Evolutionary conservation across 2,113 vertebrate genomes (phyloP).

Genomic region (Uria lomvia): DNA sequence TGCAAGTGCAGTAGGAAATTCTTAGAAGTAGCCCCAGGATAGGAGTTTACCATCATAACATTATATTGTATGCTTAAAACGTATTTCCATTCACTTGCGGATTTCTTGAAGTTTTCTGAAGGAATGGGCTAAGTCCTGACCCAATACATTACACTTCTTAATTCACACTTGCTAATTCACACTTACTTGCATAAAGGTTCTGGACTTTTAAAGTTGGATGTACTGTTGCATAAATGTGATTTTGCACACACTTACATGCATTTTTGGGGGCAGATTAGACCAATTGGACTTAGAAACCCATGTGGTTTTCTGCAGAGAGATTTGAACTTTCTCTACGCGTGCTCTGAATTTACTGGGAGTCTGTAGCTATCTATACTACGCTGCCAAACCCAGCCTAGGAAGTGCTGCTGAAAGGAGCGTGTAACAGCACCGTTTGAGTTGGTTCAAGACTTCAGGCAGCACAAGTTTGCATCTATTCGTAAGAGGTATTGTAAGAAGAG

Average conservation of each 20-base stretch:
- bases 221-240: not conserved
- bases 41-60: not conserved
- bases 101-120: not conserved
- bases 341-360: not conserved
- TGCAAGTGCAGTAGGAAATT: not conserved
- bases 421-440: not conserved
- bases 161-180: not conserved
- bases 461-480: not conserved
- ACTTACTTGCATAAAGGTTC: not conserved
- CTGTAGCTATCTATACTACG: fast-evolving
- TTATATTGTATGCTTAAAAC: not conserved
- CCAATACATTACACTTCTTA: not conserved
- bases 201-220: not conserved
- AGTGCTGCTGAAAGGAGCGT: not conserved
- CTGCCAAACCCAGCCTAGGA: not conserved
- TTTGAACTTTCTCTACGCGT: not conserved
- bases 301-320: not conserved
- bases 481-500: not conserved
- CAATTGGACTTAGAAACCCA: not conserved
- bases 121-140: not conserved
- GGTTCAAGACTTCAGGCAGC: not conserved
- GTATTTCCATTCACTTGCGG: not conserved
- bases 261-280: not conserved
- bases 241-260: not conserved
- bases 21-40: not conserved